Evolutionary conservation across 2,888 invertebrate genomes (phyloP).

Genomic region (Melanostoma scalare): DNA sequence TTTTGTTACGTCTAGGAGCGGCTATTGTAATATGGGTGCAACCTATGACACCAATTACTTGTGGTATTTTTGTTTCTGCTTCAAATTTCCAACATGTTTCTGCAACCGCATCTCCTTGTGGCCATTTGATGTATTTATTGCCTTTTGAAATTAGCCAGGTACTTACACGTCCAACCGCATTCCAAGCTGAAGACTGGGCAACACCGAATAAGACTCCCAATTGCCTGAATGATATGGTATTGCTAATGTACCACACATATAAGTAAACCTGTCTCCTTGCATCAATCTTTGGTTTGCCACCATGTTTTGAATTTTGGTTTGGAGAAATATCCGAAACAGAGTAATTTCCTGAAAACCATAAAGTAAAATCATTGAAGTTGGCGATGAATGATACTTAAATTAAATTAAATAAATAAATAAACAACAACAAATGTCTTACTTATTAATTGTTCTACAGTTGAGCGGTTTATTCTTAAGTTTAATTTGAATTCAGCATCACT

Average conservation of each 20-base stretch:
- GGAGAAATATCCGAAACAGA: background rate
- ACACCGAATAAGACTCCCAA: background rate
- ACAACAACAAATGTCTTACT: background rate
- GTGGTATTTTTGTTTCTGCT: constrained; percentile 52
- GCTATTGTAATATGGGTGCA: constrained; percentile 73
- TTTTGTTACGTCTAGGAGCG: constrained; percentile 58
- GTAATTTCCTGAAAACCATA: constrained; percentile 5
- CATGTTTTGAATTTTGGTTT: background rate
- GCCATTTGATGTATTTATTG: constrained; percentile 35
- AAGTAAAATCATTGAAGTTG: background rate
- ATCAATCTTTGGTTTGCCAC: background rate
- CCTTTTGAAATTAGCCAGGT: constrained; percentile 7
- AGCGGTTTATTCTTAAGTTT: background rate
- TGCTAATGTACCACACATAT: constrained; percentile 16
- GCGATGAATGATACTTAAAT: background rate
- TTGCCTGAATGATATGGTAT: background rate
- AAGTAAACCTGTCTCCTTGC: background rate
- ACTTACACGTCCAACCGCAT: background rate
- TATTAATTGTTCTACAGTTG: constrained; percentile 9
- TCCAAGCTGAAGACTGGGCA: background rate
- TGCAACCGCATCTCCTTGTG: constrained; percentile 21
- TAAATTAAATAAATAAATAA: background rate
- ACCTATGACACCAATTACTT: constrained; percentile 73
- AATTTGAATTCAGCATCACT: background rate
- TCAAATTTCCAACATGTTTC: constrained; percentile 26